These are phyloP conservation scores for Lepisosteus oculatus DNA, from an alignment of 2,113 vertebrate genomes.

Conservation along the genomic window DNA sequence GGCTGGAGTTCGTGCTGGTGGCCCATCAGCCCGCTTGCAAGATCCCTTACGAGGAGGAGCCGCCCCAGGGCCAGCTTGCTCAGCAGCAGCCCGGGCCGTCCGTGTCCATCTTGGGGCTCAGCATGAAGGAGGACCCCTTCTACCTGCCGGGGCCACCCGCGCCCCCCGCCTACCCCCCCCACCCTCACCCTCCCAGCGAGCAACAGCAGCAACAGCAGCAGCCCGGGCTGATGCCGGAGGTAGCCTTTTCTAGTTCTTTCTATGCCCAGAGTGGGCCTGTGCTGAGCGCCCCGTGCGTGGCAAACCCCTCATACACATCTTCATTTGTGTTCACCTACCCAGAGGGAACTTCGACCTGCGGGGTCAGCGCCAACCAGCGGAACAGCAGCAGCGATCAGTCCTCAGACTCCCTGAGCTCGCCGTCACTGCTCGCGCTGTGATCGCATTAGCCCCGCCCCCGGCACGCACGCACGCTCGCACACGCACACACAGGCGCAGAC, in stretches of 20 bases:
- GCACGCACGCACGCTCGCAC: slow-evolving; percentile 9
- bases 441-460: slow-evolving; percentile 19
- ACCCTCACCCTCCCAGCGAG: slow-evolving; percentile 59
- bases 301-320: slow-evolving; percentile 94
- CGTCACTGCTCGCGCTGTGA: slow-evolving; percentile 93
- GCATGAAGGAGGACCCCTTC: slow-evolving; percentile 80
- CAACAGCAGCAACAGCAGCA: slow-evolving; percentile 55
- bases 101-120: slow-evolving; percentile 67
- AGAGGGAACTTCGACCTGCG: slow-evolving; percentile 86
- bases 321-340: slow-evolving; percentile 99
- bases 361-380: slow-evolving; percentile 86
- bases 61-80: slow-evolving; percentile 10
- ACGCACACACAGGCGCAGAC: slow-evolving; percentile 23
- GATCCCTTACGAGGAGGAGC: slow-evolving; percentile 80
- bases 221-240: slow-evolving; percentile 79
- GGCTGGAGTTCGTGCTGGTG: slow-evolving; percentile 88
- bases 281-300: slow-evolving; percentile 74
- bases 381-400: slow-evolving; percentile 93
- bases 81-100: slow-evolving; percentile 45
- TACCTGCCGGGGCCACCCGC: slow-evolving; percentile 63
- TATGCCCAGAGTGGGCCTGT: slow-evolving; percentile 76
- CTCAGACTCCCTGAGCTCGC: slow-evolving; percentile 92
- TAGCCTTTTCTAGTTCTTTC: slow-evolving; percentile 89
- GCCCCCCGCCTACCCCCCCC: slow-evolving; percentile 62
- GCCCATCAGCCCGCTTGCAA: slow-evolving; percentile 91